A percentile compares a stretch with the other conserved stretches of the same genome.
Conservation (phyloP, 2,113 vertebrate species). For the Arvicanthis niloticus region DNA sequence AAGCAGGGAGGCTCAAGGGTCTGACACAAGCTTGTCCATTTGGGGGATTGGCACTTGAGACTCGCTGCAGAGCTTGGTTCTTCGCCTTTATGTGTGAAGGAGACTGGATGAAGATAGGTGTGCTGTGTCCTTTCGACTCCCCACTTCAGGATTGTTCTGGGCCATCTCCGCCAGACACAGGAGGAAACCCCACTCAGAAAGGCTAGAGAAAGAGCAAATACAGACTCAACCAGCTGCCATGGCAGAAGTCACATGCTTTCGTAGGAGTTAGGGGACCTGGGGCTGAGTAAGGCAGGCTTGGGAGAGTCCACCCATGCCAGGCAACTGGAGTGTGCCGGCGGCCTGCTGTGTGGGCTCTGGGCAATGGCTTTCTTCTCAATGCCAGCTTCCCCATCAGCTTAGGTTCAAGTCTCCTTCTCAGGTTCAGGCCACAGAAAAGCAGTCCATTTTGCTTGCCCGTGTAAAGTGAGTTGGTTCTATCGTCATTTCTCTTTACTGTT, state of each 20-base stretch:
- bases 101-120: rapidly evolving
- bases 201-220: background rate
- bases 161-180: background rate
- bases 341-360: background rate
- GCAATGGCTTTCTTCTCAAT: background rate
- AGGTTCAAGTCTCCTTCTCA: background rate
- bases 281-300: background rate
- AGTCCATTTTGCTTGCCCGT: background rate
- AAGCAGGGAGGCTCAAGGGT: background rate
- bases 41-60: background rate
- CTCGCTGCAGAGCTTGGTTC: background rate
- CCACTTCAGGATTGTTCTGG: background rate
- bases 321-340: background rate
- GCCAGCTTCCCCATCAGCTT: background rate
- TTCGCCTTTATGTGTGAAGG: background rate
- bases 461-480: background rate
- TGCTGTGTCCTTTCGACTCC: background rate
- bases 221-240: background rate
- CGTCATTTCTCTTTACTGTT: slow-evolving; percentile 6
- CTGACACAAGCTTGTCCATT: background rate
- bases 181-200: background rate
- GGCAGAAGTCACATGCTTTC: background rate
- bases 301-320: background rate
- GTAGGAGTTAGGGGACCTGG: background rate
- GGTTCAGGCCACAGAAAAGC: background rate